These are phyloP conservation scores for Lontra canadensis DNA, from an alignment of 2,113 vertebrate species.

Conservation along the genomic window DNA sequence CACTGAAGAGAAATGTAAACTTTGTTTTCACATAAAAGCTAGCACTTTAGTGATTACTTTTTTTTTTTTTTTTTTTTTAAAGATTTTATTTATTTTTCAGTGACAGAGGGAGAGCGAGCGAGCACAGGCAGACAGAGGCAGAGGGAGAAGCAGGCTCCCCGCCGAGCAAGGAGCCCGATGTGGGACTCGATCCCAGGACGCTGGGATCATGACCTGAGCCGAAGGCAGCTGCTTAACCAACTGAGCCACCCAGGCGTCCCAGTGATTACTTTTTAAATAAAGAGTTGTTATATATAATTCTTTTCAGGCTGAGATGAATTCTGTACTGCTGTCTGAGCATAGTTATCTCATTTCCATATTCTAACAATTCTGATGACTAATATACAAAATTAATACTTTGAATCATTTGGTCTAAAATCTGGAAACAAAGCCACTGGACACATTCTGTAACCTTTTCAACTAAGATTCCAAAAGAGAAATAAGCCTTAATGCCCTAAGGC, in stretches of 20 bases:
- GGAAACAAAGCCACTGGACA: background rate
- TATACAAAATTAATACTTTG: background rate
- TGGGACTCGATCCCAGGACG: no score
- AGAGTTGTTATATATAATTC: background rate
- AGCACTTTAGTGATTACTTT: background rate
- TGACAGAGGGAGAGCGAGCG: no score
- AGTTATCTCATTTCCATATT: background rate
- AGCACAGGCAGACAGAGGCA: no score
- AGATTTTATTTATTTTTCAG: no score
- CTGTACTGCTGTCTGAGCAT: background rate
- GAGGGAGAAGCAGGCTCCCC: no score
- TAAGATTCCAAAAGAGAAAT: background rate
- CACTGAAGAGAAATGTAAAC: background rate
- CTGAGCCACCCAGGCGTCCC: no score
- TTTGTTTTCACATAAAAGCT: background rate
- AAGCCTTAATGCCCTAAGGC: background rate
- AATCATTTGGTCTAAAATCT: background rate
- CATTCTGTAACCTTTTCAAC: background rate
- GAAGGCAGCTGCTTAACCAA: no score
- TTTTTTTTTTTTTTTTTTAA: no score
- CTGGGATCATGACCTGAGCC: no score
- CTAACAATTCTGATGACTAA: background rate
- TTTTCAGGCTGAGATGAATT: background rate
- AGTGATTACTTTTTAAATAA: background rate
- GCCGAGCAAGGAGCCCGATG: no score